These are phyloP conservation scores for Polyommatus icarus DNA, from an alignment of 2,888 invertebrate genomes.

Conservation along the genomic window DNA sequence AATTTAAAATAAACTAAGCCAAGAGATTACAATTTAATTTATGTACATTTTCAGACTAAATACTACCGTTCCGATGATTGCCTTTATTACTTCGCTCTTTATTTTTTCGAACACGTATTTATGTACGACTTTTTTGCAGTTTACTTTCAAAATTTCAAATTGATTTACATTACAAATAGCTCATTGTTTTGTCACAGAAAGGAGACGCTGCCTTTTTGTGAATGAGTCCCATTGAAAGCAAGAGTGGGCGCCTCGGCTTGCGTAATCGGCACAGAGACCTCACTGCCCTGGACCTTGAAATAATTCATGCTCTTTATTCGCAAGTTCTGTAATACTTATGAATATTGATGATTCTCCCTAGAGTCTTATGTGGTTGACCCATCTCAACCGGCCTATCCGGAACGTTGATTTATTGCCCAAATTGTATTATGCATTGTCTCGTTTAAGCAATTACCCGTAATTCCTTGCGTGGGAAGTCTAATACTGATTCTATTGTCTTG, in stretches of 20 bases:
- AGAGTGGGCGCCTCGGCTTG: conserved; percentile 35
- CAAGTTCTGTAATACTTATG: conserved; percentile 10
- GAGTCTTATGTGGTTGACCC: not conserved
- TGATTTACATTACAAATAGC: conserved; percentile 5
- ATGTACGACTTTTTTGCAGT: too few species aligned
- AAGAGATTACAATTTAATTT: not conserved
- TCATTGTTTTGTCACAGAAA: not conserved
- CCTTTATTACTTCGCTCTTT: too few species aligned
- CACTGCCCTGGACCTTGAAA: conserved; percentile 30
- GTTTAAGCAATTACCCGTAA: not conserved
- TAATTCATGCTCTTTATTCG: conserved; percentile 22
- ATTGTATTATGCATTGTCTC: not conserved
- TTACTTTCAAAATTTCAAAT: not conserved
- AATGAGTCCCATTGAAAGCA: conserved; percentile 43
- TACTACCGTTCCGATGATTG: too few species aligned
- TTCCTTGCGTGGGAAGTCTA: not conserved
- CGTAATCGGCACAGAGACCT: conserved; percentile 30
- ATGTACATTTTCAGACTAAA: not conserved
- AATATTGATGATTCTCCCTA: not conserved
- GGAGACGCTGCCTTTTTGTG: conserved; percentile 37
- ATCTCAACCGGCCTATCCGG: not conserved
- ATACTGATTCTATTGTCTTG: not conserved
- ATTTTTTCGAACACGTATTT: too few species aligned
- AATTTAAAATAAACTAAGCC: not conserved
- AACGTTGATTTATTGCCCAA: not conserved